phyloP scores from a whole-genome alignment of 2,888 invertebrate genomes.

The Acutogordius australiensis region DNA sequence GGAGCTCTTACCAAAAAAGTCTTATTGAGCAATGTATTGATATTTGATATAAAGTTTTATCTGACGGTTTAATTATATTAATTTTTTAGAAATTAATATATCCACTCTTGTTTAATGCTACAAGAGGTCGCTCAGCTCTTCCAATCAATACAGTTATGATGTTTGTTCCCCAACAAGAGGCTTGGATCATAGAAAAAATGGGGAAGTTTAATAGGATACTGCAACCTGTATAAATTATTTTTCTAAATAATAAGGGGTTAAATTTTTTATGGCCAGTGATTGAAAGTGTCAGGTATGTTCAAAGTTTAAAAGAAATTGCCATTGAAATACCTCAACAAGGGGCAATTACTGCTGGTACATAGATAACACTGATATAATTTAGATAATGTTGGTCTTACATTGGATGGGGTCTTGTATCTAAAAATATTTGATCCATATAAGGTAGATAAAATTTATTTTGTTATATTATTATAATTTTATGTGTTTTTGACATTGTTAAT shows the following conservation, averaged over 20 bases:
- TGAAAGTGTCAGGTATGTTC: constrained; percentile 79
- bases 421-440: constrained; percentile 69
- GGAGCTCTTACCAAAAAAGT: too few relatives aligned
- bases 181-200: constrained; percentile 77
- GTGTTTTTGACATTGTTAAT: neutral
- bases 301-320: constrained; percentile 90
- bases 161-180: constrained; percentile 98
- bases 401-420: constrained; percentile 85
- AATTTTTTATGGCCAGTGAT: constrained; percentile 64
- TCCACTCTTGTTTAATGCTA: too few relatives aligned
- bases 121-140: neutral
- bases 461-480: neutral
- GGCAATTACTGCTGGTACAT: constrained; percentile 52
- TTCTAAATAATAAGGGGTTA: constrained; percentile 34
- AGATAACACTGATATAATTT: constrained; percentile 16
- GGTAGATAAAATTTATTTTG: constrained; percentile 18
- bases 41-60: too few relatives aligned
- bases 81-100: too few relatives aligned
- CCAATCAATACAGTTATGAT: constrained; percentile 68
- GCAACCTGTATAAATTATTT: constrained; percentile 36
- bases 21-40: too few relatives aligned
- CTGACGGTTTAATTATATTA: too few relatives aligned
- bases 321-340: constrained; percentile 95
- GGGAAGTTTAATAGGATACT: constrained; percentile 73
- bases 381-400: constrained; percentile 80